A percentile compares a stretch with the other conserved stretches of the same genome.
Conservation (phyloP, 1,140 invertebrate species). For the Amphibalanus amphitrite region DNA sequence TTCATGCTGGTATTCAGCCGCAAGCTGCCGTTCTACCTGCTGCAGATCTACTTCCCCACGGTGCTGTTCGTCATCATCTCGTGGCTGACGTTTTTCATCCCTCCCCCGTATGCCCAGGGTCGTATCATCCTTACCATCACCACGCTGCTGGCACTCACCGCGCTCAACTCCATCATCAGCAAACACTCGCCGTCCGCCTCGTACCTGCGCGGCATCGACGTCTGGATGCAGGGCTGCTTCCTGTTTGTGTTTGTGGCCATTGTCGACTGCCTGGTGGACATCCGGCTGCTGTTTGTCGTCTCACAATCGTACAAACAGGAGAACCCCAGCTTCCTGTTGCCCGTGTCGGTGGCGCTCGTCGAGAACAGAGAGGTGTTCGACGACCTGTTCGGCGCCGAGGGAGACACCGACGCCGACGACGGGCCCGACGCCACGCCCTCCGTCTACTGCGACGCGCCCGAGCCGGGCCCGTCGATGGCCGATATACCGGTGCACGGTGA, state of each 20-base stretch:
- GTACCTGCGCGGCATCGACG: conserved; percentile 47
- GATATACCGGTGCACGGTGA: not conserved
- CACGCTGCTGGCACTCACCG: conserved; percentile 13
- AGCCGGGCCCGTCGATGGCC: not conserved
- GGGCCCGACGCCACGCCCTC: not conserved
- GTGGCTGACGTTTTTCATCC: conserved; percentile 19
- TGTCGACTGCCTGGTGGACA: conserved; percentile 49
- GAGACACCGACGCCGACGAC: not conserved
- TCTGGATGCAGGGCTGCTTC: conserved; percentile 51
- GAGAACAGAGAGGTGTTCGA: not conserved
- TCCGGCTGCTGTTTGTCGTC: conserved; percentile 17
- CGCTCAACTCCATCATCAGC: not conserved
- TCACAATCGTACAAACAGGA: not conserved
- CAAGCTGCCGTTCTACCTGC: conserved; percentile 15
- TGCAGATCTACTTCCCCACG: conserved; percentile 17
- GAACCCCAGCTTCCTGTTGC: conserved; percentile 23
- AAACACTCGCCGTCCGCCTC: conserved; percentile 24
- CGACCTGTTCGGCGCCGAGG: conserved; percentile 3
- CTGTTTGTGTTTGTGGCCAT: conserved; percentile 50
- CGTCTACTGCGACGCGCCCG: not conserved
- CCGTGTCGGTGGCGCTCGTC: not conserved
- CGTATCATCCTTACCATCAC: conserved; percentile 19
- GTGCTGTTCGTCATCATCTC: conserved; percentile 18
- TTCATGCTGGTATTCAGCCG: conserved; percentile 10
- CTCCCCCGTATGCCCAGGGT: conserved; percentile 14